A percentile compares a stretch with the other conserved stretches of the same genome.
Evolutionary conservation across 2,888 invertebrate genomes (phyloP).

Genomic region (Urechis unicinctus): DNA sequence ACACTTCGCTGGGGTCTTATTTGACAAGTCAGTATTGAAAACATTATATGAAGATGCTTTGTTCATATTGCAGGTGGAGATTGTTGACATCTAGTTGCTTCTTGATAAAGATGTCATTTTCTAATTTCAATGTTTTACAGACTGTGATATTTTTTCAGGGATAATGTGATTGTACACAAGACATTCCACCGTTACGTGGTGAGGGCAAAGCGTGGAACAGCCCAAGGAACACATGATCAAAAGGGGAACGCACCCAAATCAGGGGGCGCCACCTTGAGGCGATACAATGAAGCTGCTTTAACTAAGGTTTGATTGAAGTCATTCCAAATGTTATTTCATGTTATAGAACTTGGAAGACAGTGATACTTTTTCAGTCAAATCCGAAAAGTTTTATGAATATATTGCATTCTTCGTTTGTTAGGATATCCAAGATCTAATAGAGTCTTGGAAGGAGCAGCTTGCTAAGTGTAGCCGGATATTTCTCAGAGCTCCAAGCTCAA

Average conservation of each 20-base stretch:
- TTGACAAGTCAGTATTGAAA: constrained; percentile 47
- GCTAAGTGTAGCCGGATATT: constrained; percentile 66
- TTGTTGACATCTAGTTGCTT: neutral
- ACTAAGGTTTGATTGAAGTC: constrained; percentile 57
- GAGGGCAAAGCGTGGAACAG: constrained; percentile 74
- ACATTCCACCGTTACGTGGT: constrained; percentile 81
- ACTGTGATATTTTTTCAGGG: constrained; percentile 39
- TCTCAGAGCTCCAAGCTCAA: constrained; percentile 71
- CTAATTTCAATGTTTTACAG: neutral
- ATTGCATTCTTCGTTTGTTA: constrained; percentile 39
- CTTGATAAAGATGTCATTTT: neutral
- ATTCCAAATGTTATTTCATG: neutral
- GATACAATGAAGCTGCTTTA: constrained; percentile 73
- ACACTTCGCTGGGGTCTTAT: constrained; percentile 71
- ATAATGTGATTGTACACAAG: constrained; percentile 62
- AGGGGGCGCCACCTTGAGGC: constrained; percentile 71
- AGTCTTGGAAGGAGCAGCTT: constrained; percentile 64
- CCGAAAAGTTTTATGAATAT: neutral
- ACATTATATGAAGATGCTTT: neutral
- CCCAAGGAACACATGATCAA: constrained; percentile 64
- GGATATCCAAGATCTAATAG: constrained; percentile 70
- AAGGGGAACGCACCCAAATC: constrained; percentile 65
- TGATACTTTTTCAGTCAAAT: too few relatives aligned
- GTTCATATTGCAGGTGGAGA: neutral
- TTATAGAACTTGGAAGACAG: neutral